Conservation (phyloP, 2,113 vertebrate species). For the Polypterus senegalus region DNA sequence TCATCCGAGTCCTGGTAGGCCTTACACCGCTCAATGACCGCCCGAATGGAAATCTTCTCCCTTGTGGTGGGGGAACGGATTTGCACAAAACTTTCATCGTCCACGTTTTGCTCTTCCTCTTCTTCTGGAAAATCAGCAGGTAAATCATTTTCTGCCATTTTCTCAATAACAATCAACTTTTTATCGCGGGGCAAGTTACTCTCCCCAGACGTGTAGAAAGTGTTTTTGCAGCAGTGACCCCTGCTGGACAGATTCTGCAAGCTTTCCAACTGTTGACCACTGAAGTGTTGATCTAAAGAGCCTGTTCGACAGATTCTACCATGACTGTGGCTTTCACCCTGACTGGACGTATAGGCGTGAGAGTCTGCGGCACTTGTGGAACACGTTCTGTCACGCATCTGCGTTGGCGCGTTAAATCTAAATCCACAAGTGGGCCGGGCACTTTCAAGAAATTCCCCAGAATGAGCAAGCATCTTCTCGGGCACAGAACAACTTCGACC, state of each 20-base stretch:
- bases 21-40: constrained; percentile 55
- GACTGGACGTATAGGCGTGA: background rate
- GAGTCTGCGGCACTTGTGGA: constrained; percentile 11
- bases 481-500: constrained; percentile 34
- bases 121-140: background rate
- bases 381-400: constrained; percentile 15
- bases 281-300: constrained; percentile 39
- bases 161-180: constrained; percentile 58
- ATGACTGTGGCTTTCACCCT: constrained; percentile 6
- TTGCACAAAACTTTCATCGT: constrained; percentile 36
- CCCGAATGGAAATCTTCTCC: constrained; percentile 68
- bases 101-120: constrained; percentile 10
- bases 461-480: constrained; percentile 35
- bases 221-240: constrained; percentile 15
- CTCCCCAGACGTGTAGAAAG: constrained; percentile 34
- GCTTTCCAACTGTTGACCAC: constrained; percentile 28
- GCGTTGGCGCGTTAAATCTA: constrained; percentile 20
- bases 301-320: constrained; percentile 37
- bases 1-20: constrained; percentile 63
- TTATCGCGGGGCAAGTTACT: constrained; percentile 37
- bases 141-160: constrained; percentile 18
- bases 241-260: constrained; percentile 28
- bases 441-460: constrained; percentile 9
- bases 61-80: constrained; percentile 53
- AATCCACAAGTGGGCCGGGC: constrained; percentile 28